Conservation (phyloP, 1,140 invertebrate species). For the Trinorchestia longiramus region DNA sequence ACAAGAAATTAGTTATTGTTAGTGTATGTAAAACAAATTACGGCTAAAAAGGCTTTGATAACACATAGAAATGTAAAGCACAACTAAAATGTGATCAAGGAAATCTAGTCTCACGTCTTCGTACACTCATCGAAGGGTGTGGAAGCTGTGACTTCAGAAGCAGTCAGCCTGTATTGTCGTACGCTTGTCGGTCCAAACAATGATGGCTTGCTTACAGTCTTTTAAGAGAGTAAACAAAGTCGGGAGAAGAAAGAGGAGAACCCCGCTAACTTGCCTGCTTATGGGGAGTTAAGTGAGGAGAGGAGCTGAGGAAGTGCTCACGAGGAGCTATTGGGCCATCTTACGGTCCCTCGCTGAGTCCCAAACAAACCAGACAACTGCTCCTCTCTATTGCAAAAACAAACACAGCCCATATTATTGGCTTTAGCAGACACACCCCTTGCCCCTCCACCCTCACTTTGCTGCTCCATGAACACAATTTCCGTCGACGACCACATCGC, state of each 20-base stretch:
- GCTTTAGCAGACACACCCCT: not conserved
- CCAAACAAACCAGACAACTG: constrained; percentile 51
- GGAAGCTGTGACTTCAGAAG: not conserved
- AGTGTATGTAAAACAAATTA: not conserved
- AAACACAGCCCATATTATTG: constrained; percentile 47
- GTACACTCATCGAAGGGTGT: not conserved
- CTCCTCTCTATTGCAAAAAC: constrained; percentile 44
- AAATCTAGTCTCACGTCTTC: not conserved
- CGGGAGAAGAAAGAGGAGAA: not conserved
- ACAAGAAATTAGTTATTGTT: not conserved
- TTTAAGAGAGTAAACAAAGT: constrained; percentile 43
- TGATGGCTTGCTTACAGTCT: constrained; percentile 38
- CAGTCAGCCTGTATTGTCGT: not conserved
- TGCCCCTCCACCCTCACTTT: not conserved
- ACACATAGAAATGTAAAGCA: not conserved
- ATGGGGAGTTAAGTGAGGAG: constrained; percentile 25
- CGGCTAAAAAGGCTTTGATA: not conserved
- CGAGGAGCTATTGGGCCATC: constrained; percentile 18
- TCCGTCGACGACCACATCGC: no score
- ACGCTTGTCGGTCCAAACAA: constrained; percentile 2
- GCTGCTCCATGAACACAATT: not conserved
- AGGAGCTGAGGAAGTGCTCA: not conserved
- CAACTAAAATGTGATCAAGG: not conserved
- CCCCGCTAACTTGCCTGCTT: not conserved
- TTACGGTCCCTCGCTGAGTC: not conserved